Base-by-base conservation (phyloP, 2,113 vertebrate genomes). In the Chaetodon auriga region DNA sequence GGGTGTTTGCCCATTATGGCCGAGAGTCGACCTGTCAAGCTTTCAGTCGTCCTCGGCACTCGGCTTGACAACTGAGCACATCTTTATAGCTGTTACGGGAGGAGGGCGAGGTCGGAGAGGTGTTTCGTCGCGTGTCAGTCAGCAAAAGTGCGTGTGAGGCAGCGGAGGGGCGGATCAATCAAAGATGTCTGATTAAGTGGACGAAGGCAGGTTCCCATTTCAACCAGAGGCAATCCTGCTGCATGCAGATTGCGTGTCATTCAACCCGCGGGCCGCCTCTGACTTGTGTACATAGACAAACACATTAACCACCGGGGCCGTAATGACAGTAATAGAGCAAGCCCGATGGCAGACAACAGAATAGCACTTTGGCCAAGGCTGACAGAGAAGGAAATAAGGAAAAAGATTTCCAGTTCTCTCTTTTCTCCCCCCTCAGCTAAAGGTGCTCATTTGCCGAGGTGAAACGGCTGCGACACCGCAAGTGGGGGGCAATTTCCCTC, bases 161-260 rank as follows among this genome's bases (percentile, higher is more conserved):
- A 51, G 46, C 7, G n/a, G 71, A 65, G 81, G 68, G 90, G 86
- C n/a, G 78, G 86, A 92, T 91, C 94, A 90, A 94, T 95, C 89
- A 92, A 64, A 91, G 85, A 79, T 88, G 88, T 94, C 90, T 92
- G 93, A 94, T 94, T 91, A 94, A 84, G 75, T 83, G 74, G 83
- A 80, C 48, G 84, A 63, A 74, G 84, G 76, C 81, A 68, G 84
- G 86, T 75, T 85, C 78, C 86, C 84, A 90, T 84, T 86, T 85
- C 83, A 89, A 90, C 65, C 83, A 62, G 84, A 91, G 73, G 80
- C 87, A 89, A 90, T 89, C 87, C 87, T 7, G 57, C 53, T 14
- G 1, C 92, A 95, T 95, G 95, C 91, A 95, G 94, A 95, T 95
- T 93, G 94, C 77, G 75, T 94, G 94, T 95, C 95, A 95, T 89